phyloP scores from a whole-genome alignment of 2,113 vertebrate species.

The Xyliphius kryptos region DNA sequence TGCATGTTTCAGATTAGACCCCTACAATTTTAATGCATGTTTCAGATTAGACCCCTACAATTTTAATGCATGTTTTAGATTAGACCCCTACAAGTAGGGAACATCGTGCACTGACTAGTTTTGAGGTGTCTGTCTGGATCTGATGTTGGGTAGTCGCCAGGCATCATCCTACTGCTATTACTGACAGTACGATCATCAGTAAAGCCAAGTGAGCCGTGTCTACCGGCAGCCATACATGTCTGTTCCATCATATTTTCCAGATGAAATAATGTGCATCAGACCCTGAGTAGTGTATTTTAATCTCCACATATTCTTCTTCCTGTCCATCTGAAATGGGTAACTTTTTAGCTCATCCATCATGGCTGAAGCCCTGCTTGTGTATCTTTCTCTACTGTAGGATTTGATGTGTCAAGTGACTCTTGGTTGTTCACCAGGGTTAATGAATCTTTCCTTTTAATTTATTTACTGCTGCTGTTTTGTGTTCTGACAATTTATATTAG shows the following conservation, averaged over 20 bases:
- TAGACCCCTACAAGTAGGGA: background rate
- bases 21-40: no score
- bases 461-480: background rate
- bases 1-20: no score
- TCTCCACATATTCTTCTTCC: slow-evolving; percentile 1
- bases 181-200: background rate
- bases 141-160: background rate
- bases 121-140: background rate
- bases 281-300: slow-evolving; percentile 3
- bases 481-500: background rate
- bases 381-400: background rate
- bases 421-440: background rate
- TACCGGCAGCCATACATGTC: slow-evolving; percentile 8
- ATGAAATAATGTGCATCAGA: slow-evolving; percentile 2
- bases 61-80: no score
- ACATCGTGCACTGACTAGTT: background rate
- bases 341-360: background rate
- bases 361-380: background rate
- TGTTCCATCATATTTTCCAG: background rate
- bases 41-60: no score
- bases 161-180: background rate
- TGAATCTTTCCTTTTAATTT: background rate
- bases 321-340: background rate
- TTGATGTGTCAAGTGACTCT: background rate
- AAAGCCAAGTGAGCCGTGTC: background rate